Percentiles rank a stretch among this genome's conserved stretches.
These are phyloP conservation scores for Enteromius afrohamiltoni DNA, from an alignment of 2,797 vertebrate genomes.

Conservation along the genomic window DNA sequence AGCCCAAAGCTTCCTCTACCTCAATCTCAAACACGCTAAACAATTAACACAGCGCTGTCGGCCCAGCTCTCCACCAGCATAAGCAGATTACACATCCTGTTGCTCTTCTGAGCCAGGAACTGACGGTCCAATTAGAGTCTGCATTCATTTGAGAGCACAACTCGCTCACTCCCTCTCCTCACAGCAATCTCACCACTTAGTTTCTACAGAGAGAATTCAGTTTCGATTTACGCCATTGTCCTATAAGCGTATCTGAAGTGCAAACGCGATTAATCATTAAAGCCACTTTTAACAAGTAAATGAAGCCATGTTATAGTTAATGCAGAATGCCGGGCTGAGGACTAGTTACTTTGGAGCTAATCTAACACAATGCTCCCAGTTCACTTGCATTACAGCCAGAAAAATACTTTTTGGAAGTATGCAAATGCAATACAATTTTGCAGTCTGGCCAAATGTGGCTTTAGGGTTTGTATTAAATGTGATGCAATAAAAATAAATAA, in stretches of 20 bases:
- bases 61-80: conserved; percentile 39
- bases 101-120: conserved; percentile 45
- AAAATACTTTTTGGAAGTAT: background rate
- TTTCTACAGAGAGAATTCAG: conserved; percentile 49
- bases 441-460: background rate
- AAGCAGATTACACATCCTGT: conserved; percentile 55
- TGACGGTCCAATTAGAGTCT: conserved; percentile 52
- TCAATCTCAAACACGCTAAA: conserved; percentile 39
- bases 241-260: conserved; percentile 46
- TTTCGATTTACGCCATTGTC: conserved; percentile 21
- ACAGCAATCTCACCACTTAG: conserved; percentile 34
- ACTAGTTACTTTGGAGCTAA: conserved; percentile 20
- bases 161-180: conserved; percentile 19
- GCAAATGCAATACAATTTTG: background rate
- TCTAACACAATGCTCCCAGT: conserved; percentile 26
- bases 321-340: conserved; percentile 14
- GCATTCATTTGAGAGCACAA: conserved; percentile 41
- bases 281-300: conserved; percentile 39
- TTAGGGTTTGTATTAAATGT: background rate
- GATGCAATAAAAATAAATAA: background rate
- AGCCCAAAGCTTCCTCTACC: conserved; percentile 37
- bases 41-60: conserved; percentile 49
- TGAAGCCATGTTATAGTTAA: conserved; percentile 32
- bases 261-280: conserved; percentile 47
- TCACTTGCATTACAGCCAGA: conserved; percentile 1